These are phyloP conservation scores for Torymus tubicola DNA, from an alignment of 2,888 invertebrate species.

Conservation along the genomic window DNA sequence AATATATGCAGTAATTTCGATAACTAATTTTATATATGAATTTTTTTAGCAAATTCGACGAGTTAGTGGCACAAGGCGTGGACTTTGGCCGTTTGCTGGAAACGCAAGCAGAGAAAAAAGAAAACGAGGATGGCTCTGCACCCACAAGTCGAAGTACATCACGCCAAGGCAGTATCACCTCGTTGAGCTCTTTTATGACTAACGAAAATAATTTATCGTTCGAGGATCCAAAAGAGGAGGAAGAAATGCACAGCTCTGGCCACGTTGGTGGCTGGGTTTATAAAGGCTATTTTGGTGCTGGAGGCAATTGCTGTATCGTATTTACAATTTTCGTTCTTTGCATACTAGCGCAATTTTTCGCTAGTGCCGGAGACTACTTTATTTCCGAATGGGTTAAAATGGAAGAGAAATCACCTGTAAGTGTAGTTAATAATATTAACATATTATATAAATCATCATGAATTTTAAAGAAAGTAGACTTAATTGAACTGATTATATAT, in stretches of 20 bases:
- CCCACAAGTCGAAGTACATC: slow-evolving; percentile 69
- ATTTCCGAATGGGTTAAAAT: slow-evolving; percentile 83
- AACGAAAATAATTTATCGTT: slow-evolving; percentile 62
- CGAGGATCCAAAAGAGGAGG: slow-evolving; percentile 62
- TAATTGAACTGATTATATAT: too few species aligned
- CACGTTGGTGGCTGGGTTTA: slow-evolving; percentile 82
- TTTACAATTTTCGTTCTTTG: slow-evolving; percentile 81
- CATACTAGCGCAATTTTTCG: slow-evolving; percentile 82
- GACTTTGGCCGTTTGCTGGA: slow-evolving; percentile 87
- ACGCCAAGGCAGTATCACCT: slow-evolving; percentile 71
- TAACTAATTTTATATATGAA: background rate
- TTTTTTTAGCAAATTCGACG: slow-evolving; percentile 80
- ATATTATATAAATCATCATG: too few species aligned
- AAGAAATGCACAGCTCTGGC: slow-evolving; percentile 77
- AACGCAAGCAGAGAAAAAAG: slow-evolving; percentile 59
- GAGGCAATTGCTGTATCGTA: slow-evolving; percentile 82
- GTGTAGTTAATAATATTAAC: slow-evolving; percentile 40
- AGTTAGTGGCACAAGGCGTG: slow-evolving; percentile 84
- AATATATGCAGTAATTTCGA: too few species aligned
- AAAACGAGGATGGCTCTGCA: slow-evolving; percentile 66
- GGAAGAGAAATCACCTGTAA: slow-evolving; percentile 67
- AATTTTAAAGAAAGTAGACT: too few species aligned
- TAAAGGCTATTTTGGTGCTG: slow-evolving; percentile 83
- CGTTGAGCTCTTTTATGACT: slow-evolving; percentile 69
- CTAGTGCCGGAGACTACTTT: slow-evolving; percentile 88